Conservation (phyloP, 2,797 vertebrate species). For the Darevskia mixta region DNA sequence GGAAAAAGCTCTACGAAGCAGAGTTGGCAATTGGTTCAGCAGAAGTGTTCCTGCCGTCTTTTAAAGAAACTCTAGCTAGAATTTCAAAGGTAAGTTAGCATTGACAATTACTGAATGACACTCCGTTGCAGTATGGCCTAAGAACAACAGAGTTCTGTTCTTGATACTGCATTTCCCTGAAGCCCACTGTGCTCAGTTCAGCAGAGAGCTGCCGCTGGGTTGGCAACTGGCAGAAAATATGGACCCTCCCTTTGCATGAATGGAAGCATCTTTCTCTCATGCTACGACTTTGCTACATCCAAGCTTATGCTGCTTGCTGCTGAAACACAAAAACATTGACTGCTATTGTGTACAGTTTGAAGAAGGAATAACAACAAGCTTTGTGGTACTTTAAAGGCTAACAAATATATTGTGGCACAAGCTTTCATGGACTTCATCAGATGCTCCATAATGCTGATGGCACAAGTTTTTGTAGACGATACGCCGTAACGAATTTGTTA, state of each 20-base stretch:
- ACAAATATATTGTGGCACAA: too few species aligned
- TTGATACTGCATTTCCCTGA: not conserved
- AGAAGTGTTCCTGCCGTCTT: constrained; percentile 81
- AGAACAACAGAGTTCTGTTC: not conserved
- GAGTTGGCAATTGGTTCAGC: constrained; percentile 80
- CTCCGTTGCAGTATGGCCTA: not conserved
- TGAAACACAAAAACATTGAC: not conserved
- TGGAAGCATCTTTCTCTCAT: not conserved
- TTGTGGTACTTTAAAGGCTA: too few species aligned
- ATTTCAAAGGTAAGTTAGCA: constrained; percentile 75
- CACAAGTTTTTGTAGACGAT: too few species aligned
- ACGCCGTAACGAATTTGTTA: too few species aligned
- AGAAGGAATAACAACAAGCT: too few species aligned
- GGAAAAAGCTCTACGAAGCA: constrained; percentile 79
- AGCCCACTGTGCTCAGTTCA: not conserved
- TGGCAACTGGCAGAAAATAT: not conserved
- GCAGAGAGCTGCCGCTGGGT: not conserved
- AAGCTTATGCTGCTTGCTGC: not conserved
- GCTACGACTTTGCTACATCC: not conserved
- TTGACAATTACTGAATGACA: not conserved
- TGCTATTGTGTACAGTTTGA: too few species aligned
- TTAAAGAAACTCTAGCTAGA: constrained; percentile 80
- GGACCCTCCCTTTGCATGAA: not conserved
- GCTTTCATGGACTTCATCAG: too few species aligned
- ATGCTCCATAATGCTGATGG: too few species aligned